phyloP scores from a whole-genome alignment of 2,888 invertebrate genomes.

The Labia minor region DNA sequence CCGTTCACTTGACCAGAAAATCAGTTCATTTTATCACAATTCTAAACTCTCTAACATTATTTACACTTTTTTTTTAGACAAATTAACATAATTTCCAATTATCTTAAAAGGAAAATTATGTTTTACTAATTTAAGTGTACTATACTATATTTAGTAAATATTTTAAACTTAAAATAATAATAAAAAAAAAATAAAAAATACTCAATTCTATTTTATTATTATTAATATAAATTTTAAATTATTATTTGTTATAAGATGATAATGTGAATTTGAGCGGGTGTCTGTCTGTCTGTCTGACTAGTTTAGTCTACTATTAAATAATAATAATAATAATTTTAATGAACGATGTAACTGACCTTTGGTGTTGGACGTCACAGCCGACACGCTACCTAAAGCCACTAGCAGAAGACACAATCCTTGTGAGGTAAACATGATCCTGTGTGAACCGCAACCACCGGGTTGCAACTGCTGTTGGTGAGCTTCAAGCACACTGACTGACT shows the following conservation, averaged over 20 bases:
- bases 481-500: not conserved
- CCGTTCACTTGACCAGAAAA: not conserved
- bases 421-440: not conserved
- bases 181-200: too few relatives aligned
- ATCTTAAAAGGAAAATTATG: not conserved
- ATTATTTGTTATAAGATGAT: not conserved
- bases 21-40: not conserved
- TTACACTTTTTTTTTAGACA: not conserved
- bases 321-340: too few relatives aligned
- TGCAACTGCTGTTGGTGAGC: not conserved
- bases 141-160: too few relatives aligned
- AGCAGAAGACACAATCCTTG: not conserved
- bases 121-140: too few relatives aligned
- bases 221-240: too few relatives aligned
- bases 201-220: too few relatives aligned
- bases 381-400: not conserved
- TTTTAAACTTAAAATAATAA: too few relatives aligned
- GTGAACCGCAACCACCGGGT: not conserved
- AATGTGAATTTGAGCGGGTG: not conserved
- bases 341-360: not conserved
- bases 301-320: too few relatives aligned
- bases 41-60: not conserved
- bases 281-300: too few relatives aligned
- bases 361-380: not conserved
- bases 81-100: not conserved